Percentiles rank a stretch among this genome's conserved stretches.
phyloP scores from a whole-genome alignment of 2,797 vertebrate genomes.

The Artibeus jamaicensis region DNA sequence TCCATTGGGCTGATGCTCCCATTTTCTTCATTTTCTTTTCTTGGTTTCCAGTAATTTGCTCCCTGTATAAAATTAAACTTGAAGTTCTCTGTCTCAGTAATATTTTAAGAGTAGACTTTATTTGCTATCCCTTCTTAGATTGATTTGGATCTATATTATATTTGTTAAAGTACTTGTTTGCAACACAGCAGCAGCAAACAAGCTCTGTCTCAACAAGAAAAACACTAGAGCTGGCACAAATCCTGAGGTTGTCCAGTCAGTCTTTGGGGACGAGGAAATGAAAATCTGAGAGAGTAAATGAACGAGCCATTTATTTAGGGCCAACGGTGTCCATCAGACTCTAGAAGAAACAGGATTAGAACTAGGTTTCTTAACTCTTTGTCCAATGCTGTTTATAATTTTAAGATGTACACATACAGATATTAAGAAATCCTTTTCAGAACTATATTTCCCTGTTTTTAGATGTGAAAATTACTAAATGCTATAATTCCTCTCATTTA shows the following conservation, averaged over 20 bases:
- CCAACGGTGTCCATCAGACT: not conserved
- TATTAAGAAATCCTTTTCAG: not conserved
- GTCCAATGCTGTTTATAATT: not conserved
- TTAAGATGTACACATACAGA: not conserved
- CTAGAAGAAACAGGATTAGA: not conserved
- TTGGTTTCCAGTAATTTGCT: not conserved
- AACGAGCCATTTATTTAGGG: not conserved
- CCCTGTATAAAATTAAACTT: not conserved
- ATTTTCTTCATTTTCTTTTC: not conserved
- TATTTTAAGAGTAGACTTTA: not conserved
- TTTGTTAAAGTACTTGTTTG: not conserved
- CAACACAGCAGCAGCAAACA: not conserved
- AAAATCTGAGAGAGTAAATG: not conserved
- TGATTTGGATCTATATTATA: not conserved
- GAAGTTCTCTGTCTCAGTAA: not conserved
- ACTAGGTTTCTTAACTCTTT: not conserved
- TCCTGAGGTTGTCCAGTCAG: not conserved
- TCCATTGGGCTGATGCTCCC: not conserved
- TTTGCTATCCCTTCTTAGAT: not conserved
- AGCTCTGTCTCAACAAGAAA: not conserved
- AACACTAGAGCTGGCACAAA: not conserved
- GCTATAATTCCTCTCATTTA: not conserved
- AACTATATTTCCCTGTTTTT: not conserved
- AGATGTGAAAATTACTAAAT: not conserved
- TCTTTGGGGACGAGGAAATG: not conserved